Conservation (phyloP, 2,797 vertebrate species). For the Spheniscus humboldti region DNA sequence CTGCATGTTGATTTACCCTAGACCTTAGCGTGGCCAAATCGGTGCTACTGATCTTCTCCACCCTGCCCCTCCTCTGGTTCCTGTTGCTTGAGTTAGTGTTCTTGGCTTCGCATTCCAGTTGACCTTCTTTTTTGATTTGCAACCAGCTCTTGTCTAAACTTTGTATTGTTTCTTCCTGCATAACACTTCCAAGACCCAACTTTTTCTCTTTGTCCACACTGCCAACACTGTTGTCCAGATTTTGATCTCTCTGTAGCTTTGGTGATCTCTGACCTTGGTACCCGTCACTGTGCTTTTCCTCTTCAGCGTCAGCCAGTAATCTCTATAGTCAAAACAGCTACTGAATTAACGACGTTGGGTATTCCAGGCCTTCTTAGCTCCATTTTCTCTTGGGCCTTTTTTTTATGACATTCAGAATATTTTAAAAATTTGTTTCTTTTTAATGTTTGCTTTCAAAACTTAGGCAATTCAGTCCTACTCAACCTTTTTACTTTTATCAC, state of each 20-base stretch:
- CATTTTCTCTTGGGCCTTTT: background rate
- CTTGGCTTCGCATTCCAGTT: background rate
- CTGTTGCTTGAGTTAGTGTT: conserved; percentile 19
- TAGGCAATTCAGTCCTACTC: background rate
- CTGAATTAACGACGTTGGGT: background rate
- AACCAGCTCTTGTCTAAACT: conserved; percentile 16
- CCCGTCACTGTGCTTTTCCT: background rate
- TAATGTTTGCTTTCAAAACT: background rate
- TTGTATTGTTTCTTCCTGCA: conserved; percentile 23
- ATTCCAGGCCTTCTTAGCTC: background rate
- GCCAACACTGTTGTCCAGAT: background rate
- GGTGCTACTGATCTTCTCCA: background rate
- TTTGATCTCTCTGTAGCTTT: background rate
- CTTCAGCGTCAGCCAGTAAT: background rate
- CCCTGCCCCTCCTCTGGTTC: background rate
- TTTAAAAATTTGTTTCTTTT: background rate
- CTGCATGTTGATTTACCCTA: background rate
- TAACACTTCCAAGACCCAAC: background rate
- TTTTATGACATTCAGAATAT: background rate
- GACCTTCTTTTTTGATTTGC: background rate
- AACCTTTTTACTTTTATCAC: background rate
- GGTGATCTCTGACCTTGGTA: background rate
- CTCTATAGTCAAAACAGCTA: background rate
- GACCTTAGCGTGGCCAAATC: rapidly evolving
- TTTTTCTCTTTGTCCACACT: background rate